Evolutionary conservation across 2,888 invertebrate species (phyloP).

Genomic region (Platycheirus albimanus): DNA sequence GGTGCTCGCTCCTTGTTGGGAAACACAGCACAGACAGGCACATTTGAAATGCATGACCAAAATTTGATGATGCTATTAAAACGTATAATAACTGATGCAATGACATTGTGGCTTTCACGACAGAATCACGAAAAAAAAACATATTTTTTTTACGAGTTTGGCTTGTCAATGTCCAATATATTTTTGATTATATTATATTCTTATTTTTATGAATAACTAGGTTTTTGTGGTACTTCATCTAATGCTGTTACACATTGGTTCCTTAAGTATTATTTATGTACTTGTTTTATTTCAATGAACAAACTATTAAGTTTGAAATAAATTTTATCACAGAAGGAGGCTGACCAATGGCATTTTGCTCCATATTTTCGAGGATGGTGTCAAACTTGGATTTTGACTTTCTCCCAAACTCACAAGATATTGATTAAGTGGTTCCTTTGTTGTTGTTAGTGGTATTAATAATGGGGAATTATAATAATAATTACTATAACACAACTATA

Average conservation of each 20-base stretch:
- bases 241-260: background rate
- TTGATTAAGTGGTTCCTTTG: no score
- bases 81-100: no score
- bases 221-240: background rate
- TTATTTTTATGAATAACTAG: conserved; percentile 17
- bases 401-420: no score
- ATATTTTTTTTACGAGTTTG: no score
- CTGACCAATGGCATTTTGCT: conserved; percentile 8
- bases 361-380: background rate
- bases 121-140: no score
- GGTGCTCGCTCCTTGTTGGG: conserved; percentile 2
- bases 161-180: no score
- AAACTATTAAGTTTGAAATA: background rate
- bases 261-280: no score
- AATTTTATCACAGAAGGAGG: background rate
- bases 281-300: conserved; percentile 3
- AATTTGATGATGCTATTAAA: conserved; percentile 24
- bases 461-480: no score
- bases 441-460: no score
- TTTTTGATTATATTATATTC: conserved; percentile 6
- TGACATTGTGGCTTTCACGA: background rate
- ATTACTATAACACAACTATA: no score
- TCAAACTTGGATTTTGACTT: no score
- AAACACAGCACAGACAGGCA: no score
- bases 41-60: conserved; percentile 5